Evolutionary conservation across 2,113 vertebrate genomes (phyloP), one percentile per base, ranked within the genome.

Genomic region (Sceloporus undulatus): DNA sequence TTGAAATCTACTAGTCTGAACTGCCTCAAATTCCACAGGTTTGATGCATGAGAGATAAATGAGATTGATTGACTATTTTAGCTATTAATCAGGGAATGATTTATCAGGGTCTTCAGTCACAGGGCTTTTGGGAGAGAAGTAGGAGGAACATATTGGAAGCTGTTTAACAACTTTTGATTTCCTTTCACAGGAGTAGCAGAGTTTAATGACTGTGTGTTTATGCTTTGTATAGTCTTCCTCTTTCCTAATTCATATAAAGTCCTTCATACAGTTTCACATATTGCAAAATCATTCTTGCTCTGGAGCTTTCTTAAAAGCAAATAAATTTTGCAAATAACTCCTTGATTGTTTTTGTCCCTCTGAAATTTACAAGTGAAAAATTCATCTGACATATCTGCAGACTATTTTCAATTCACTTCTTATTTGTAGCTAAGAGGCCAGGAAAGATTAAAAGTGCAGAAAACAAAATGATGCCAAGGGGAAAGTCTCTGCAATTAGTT

Each of bases 361-460:
- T 86, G 10, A 1, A 88, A 83, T 65, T 76, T 86, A 34, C 40
- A 54, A 89, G 82, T 71, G 59, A 40, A 83, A 3, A 78, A 76
- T 4, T 38, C 0, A 25, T 86, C 16, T 21, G 86, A 88, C 73
- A 7, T 77, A 85, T 1, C 78, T 5, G 9, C 34, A 1, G 25
- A 1, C 74, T 82, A 8, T 25, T 59, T 88, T 68, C 42, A 56
- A 79, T 34, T 54, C 29, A 27, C 25, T 87, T 84, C 74, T 68
- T 90, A 40, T 18, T 77, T 88, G 4, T 23, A 86, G 52, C 25
- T 68, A 70, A 65, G 42, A 23, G 3, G 71, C 13, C 25, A 14
- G 66, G 38, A 21, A 9, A 38, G 2, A 7, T 91, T 90, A 83
- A 84, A 5, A 87, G 29, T 84, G 23, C 4, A 48, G 29, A 65